Evolutionary conservation across 1,140 invertebrate genomes (phyloP), one percentile per base, ranked within the genome.

Genomic region (Diplogasteroides magnus): DNA sequence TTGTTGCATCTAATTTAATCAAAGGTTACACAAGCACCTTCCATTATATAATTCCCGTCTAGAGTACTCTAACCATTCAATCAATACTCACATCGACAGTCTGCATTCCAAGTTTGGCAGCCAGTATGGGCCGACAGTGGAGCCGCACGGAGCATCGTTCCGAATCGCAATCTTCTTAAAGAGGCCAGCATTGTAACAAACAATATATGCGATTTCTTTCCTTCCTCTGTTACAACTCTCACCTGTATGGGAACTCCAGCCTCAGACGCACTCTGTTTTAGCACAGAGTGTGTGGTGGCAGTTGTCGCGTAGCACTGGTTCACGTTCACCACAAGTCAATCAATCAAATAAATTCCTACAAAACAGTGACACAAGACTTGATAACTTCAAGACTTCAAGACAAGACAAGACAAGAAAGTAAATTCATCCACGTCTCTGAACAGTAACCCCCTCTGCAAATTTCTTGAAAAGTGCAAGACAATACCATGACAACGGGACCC

Each of bases 111-210:
- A 86, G 77, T 72, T 83, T 83, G 15, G 85, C 77, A 1, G 85
- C 83, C 75, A 86, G 81, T 65, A 86, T 85, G 3, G 85, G 85
- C 85, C 85, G 48, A 86, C 85, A n/a, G 85, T 86, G 23, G 81
- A 83, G 25, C 85, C 85, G 79, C 85, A 86, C 1, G 82, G 76
- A 0, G 79, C 81, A 74, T 86, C 85, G 74, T 86, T 86, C 25
- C 81, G 80, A 11, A 86, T 83, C 23, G 85, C 81, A 78, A 86
- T 83, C 64, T 86, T 84, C 84, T 86, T 84, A 67, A 67, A 1
- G n/a, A n/a, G n/a, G n/a, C n/a, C n/a, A n/a, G n/a, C n/a, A n/a
- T n/a, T n/a, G n/a, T n/a, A n/a, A n/a, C n/a, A n/a, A n/a, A n/a
- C n/a, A n/a, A n/a, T n/a, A n/a, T n/a, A n/a, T n/a, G n/a, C n/a